Evolutionary conservation across 1,140 invertebrate genomes (phyloP).

Genomic region (Leptoteleia sp.): DNA sequence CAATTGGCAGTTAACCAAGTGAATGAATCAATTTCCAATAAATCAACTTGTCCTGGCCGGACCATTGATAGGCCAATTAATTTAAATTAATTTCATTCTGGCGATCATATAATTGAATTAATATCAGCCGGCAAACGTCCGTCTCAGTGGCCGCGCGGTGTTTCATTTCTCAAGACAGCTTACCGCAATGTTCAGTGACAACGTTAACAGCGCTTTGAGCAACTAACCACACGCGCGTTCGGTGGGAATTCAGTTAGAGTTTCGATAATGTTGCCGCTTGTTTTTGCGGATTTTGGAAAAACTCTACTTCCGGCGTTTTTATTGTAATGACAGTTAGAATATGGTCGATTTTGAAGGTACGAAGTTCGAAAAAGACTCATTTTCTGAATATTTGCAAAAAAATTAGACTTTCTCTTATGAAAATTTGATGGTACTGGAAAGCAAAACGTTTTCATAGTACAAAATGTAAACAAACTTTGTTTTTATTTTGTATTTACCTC

Average conservation of each 20-base stretch:
- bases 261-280: slow-evolving; percentile 22
- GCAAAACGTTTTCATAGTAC: no score
- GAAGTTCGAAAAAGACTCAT: no score
- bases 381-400: no score
- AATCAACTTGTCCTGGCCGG: not conserved
- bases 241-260: slow-evolving; percentile 33
- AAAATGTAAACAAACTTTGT: no score
- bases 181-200: slow-evolving; percentile 35
- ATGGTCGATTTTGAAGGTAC: no score
- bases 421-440: no score
- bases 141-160: slow-evolving; percentile 10
- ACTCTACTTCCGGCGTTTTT: slow-evolving; percentile 13
- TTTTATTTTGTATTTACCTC: no score
- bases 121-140: slow-evolving; percentile 12
- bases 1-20: slow-evolving; percentile 9
- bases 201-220: slow-evolving; percentile 33
- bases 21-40: slow-evolving; percentile 14
- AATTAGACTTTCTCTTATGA: no score
- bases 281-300: slow-evolving; percentile 14
- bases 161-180: slow-evolving; percentile 39
- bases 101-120: slow-evolving; percentile 15
- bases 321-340: not conserved
- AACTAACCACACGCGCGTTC: slow-evolving; percentile 39
- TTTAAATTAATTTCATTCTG: slow-evolving; percentile 9
- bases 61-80: slow-evolving; percentile 7